Evolutionary conservation across 2,888 invertebrate species (phyloP).

Genomic region (Limnephilus lunatus): DNA sequence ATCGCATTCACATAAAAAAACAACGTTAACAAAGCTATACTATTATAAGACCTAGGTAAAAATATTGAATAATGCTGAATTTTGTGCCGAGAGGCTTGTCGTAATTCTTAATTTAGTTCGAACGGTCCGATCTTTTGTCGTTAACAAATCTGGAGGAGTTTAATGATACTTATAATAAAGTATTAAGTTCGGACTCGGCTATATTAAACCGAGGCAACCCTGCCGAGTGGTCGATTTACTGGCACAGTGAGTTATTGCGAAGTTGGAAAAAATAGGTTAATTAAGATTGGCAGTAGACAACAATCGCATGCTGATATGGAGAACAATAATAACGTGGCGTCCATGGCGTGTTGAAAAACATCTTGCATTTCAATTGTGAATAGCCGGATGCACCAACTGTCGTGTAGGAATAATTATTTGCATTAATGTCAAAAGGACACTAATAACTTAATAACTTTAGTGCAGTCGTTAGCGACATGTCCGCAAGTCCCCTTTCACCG

Average conservation of each 20-base stretch:
- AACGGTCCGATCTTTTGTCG: no score
- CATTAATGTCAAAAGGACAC: conserved; percentile 25
- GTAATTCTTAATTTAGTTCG: no score
- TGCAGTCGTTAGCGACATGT: neutral
- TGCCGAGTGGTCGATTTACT: neutral
- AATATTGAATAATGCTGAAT: no score
- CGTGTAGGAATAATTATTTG: conserved; percentile 6
- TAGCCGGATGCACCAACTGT: conserved; percentile 30
- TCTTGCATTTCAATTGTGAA: conserved; percentile 36
- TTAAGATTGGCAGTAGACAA: conserved; percentile 27
- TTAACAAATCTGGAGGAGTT: no score
- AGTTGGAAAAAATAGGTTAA: neutral
- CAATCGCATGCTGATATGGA: conserved; percentile 37
- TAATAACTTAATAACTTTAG: conserved; percentile 16
- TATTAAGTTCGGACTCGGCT: neutral
- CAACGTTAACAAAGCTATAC: no score
- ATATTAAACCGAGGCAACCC: neutral
- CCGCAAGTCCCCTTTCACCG: neutral
- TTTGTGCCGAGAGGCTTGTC: no score
- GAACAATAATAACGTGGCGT: conserved; percentile 10
- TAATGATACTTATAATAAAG: no score
- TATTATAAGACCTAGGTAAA: no score
- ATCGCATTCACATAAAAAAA: no score
- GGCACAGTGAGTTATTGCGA: neutral
- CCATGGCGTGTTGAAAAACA: conserved; percentile 23